Conservation (phyloP, 1,140 invertebrate species). For the Spodoptera frugiperda region DNA sequence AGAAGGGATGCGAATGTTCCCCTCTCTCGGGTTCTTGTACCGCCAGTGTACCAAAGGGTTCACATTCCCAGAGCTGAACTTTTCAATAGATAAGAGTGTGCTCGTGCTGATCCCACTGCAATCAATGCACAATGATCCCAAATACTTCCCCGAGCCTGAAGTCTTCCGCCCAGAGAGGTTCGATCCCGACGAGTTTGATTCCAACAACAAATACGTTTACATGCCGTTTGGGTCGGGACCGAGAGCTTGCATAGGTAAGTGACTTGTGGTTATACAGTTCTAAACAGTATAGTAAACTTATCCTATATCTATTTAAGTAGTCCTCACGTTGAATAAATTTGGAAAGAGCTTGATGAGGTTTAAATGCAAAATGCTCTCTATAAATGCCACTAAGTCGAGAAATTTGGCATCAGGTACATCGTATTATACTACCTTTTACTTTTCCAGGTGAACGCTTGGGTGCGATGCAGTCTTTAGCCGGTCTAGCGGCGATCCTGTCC, state of each 20-base stretch:
- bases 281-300: not conserved
- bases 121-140: constrained; percentile 35
- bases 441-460: constrained; percentile 39
- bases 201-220: constrained; percentile 27
- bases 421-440: not conserved
- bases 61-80: constrained; percentile 29
- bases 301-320: not conserved
- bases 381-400: too few species aligned
- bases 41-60: constrained; percentile 11
- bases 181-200: not conserved
- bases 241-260: constrained; percentile 44
- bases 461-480: constrained; percentile 48
- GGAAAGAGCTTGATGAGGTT: too few species aligned
- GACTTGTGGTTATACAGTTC: not conserved
- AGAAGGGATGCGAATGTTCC: constrained; percentile 76
- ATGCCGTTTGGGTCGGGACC: constrained; percentile 45
- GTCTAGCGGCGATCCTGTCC: constrained; percentile 38
- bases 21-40: constrained; percentile 68
- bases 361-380: too few species aligned
- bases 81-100: constrained; percentile 14
- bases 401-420: not conserved
- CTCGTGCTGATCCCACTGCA: constrained; percentile 33
- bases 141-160: constrained; percentile 39
- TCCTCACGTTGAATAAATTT: too few species aligned
- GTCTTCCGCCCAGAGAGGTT: constrained; percentile 38